A percentile compares a stretch with the other conserved stretches of the same genome.
Conservation (phyloP, 2,113 vertebrate genomes). For the Sphyrna mokarran region DNA sequence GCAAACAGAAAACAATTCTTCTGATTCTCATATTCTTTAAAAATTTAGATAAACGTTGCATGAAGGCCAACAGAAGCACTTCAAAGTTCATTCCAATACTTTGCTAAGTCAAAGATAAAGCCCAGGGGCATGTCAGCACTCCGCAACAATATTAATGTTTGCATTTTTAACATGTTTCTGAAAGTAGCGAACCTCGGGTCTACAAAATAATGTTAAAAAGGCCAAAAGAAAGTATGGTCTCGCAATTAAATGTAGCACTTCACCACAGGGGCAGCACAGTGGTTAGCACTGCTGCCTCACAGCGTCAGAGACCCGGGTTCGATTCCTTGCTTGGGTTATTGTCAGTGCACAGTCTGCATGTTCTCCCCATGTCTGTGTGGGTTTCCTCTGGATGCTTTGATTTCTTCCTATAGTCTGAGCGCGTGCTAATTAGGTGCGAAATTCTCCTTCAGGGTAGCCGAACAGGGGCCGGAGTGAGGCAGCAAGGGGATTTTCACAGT, state of each 20-base stretch:
- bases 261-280: background rate
- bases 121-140: background rate
- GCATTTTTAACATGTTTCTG: background rate
- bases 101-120: background rate
- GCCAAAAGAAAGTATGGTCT: background rate
- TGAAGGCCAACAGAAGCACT: background rate
- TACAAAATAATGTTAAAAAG: background rate
- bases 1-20: background rate
- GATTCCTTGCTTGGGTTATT: too few species aligned
- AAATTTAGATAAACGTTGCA: background rate
- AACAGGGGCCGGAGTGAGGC: too few species aligned
- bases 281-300: background rate
- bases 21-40: background rate
- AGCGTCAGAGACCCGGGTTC: background rate
- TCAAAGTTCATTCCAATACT: background rate
- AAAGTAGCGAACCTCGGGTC: background rate
- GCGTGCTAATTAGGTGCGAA: too few species aligned
- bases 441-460: too few species aligned
- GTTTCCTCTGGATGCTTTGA: too few species aligned
- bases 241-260: background rate
- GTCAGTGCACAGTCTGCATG: too few species aligned
- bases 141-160: background rate
- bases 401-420: too few species aligned
- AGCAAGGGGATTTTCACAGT: too few species aligned
- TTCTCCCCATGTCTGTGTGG: too few species aligned